Evolutionary conservation across 2,113 vertebrate genomes (phyloP).

Genomic region (Ctenodactylus gundi): DNA sequence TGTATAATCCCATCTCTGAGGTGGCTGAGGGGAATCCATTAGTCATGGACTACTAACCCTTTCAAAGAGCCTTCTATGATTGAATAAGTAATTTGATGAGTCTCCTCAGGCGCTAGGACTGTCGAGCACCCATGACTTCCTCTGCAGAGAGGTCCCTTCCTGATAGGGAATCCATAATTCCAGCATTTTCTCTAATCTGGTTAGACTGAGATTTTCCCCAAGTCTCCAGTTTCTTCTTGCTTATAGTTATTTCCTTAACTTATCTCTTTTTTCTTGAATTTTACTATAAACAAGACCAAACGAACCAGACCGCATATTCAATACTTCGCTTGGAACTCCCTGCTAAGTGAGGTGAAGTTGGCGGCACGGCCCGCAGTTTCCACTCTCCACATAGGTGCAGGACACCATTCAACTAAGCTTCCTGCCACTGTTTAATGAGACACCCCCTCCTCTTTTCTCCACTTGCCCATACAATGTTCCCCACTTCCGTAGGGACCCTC

Average conservation of each 20-base stretch:
- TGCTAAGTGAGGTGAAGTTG: not conserved
- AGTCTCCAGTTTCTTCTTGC: not conserved
- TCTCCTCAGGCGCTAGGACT: not conserved
- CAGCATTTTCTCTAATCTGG: not conserved
- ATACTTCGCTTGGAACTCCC: not conserved
- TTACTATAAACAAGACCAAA: slow-evolving; percentile 18
- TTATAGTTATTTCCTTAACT: not conserved
- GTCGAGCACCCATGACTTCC: not conserved
- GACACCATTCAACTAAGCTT: not conserved
- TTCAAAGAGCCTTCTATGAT: not conserved
- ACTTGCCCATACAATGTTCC: not conserved
- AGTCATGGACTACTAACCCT: not conserved
- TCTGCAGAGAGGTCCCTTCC: not conserved
- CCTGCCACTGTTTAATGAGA: not conserved
- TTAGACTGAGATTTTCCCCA: not conserved
- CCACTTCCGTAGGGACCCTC: not conserved
- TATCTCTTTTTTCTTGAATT: slow-evolving; percentile 7
- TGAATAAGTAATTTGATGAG: not conserved
- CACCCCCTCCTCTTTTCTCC: not conserved
- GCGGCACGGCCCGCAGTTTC: not conserved
- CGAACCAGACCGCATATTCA: not conserved
- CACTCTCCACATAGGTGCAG: not conserved
- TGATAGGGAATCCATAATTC: not conserved
- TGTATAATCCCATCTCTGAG: not conserved
- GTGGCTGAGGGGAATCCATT: not conserved